phyloP scores from a whole-genome alignment of 2,797 vertebrate species.

The Sebastolobus alascanus region DNA sequence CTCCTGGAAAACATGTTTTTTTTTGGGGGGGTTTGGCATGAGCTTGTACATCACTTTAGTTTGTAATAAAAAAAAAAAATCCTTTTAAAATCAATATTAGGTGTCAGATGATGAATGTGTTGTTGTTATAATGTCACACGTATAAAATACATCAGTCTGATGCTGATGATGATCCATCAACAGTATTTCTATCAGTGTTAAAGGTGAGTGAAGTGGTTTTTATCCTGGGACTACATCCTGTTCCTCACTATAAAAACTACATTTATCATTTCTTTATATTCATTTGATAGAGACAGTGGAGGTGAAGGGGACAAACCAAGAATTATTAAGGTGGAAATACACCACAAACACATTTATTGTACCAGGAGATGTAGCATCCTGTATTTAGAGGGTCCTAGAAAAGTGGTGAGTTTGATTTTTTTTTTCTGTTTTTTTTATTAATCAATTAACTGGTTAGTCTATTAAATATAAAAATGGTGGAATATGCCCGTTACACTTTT shows the following conservation, averaged over 20 bases:
- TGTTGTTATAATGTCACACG: not conserved
- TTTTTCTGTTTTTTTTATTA: no score
- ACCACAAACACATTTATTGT: not conserved
- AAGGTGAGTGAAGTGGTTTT: not conserved
- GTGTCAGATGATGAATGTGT: not conserved
- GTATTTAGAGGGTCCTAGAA: not conserved
- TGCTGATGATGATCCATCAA: not conserved
- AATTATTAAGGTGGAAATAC: not conserved
- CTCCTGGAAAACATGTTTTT: slow-evolving; percentile 2
- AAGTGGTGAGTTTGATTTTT: no score
- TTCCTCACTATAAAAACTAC: not conserved
- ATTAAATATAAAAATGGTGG: no score
- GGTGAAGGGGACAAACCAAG: not conserved
- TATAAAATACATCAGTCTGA: not conserved
- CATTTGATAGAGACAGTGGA: not conserved
- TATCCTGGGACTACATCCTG: not conserved
- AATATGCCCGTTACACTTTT: not conserved
- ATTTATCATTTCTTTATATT: not conserved
- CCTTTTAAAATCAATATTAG: not conserved
- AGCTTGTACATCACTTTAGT: not conserved
- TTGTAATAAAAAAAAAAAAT: slow-evolving; percentile 1
- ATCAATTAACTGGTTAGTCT: not conserved
- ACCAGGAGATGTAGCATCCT: not conserved
- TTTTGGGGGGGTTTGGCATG: not conserved
- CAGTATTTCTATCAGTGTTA: not conserved